Base-by-base conservation (phyloP, 2,113 vertebrate species). In the Hiodon alosoides region DNA sequence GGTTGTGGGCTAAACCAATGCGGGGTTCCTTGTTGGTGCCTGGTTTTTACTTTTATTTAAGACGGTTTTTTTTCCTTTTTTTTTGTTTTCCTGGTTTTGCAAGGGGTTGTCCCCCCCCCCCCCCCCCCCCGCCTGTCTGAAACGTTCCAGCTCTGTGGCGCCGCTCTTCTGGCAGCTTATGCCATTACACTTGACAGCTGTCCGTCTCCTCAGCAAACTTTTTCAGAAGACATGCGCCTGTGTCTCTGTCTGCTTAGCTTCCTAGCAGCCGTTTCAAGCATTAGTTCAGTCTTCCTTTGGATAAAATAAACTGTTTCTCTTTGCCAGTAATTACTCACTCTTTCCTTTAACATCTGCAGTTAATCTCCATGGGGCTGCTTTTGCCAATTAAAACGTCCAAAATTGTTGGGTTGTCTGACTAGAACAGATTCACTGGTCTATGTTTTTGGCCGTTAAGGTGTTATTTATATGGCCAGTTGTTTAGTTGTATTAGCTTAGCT, bases 281-380 rank as follows among this genome's bases (percentile, higher is more conserved):
- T 75, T 17, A 31, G 50, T 57, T 59, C 48, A 73, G 3, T 14
- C 1, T 72, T 13, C 17, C 61, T 48, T 64, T 65, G 13, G 14
- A 2, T n/a, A 68, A 57, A 17, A 17, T 72, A 13, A 16, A 46
- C 13, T 51, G 51, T 57, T 46, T 13, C 6, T 13, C 59, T n/a
- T 48, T 60, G 73, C 72, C 73, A 71, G 67, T 75, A 75, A 74
- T 71, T 65, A 75, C 73, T 75, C 73, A 78, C 46, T 75, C 51
- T 16, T 70, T 71, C 72, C 77, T 71, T 62, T 57, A 59, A 77
- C 76, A 77, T 77, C 76, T 77, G 76, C 54, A 71, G 69, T 72
- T 72, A 66, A 71, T 78, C 48, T 67, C 67, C 59, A 50, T 59
- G 46, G 4, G 46, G 46, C 60, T 78, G 73, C 75, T 78, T 78